phyloP scores from a whole-genome alignment of 2,113 vertebrate species.

The Cairina moschata region DNA sequence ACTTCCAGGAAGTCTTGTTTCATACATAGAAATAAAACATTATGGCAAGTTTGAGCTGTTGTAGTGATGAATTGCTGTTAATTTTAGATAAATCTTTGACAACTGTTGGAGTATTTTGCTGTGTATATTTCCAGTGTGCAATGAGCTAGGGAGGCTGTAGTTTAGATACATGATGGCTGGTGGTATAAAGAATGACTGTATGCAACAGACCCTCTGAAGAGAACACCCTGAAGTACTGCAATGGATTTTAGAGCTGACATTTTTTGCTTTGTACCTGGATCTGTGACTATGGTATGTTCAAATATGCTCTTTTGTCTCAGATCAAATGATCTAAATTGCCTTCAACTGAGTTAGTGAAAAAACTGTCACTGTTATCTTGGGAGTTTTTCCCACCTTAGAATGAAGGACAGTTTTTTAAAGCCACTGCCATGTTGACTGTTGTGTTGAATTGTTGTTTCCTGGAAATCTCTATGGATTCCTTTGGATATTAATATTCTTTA shows the following conservation, averaged over 20 bases:
- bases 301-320: slow-evolving; percentile 39
- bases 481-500: not conserved
- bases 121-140: slow-evolving; percentile 17
- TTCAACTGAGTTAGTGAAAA: slow-evolving; percentile 8
- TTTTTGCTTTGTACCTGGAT: not conserved
- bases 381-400: not conserved
- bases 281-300: not conserved
- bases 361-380: not conserved
- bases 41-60: not conserved
- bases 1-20: not conserved
- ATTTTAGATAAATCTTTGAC: not conserved
- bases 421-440: not conserved
- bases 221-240: not conserved
- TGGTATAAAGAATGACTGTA: not conserved
- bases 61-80: not conserved
- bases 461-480: not conserved
- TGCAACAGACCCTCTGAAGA: not conserved
- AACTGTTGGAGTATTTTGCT: slow-evolving; percentile 41
- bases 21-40: slow-evolving; percentile 2
- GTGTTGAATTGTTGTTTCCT: not conserved
- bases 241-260: not conserved
- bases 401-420: not conserved
- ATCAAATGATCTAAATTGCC: slow-evolving; percentile 45
- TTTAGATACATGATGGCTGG: not conserved
- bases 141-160: slow-evolving; percentile 26